Conservation (phyloP, 23 tunicate species). For the Ciona savignyi region DNA sequence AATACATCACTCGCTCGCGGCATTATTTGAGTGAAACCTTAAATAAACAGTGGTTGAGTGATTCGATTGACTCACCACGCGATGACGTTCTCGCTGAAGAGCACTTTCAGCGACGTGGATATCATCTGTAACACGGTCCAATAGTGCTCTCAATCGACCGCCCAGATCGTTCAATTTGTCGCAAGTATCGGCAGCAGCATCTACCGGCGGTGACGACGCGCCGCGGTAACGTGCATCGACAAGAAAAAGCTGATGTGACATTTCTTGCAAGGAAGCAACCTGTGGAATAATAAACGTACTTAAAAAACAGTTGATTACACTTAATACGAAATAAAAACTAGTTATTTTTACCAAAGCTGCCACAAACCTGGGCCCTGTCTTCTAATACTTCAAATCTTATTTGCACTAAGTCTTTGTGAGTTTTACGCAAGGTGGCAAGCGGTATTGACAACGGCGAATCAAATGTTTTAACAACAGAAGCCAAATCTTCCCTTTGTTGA, state of each 20-base stretch:
- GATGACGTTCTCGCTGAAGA: slow-evolving; percentile 25
- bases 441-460: slow-evolving; percentile 3
- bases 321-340: too few species aligned
- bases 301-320: too few species aligned
- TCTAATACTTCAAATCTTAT: slow-evolving; percentile 31
- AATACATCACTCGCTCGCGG: too few species aligned
- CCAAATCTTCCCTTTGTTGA: slow-evolving; percentile 1
- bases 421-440: slow-evolving; percentile 9
- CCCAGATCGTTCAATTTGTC: slow-evolving; percentile 14
- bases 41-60: background rate
- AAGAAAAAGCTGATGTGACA: slow-evolving; percentile 14
- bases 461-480: background rate
- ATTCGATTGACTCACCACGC: slow-evolving; percentile 22
- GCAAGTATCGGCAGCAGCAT: slow-evolving; percentile 36
- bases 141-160: slow-evolving; percentile 22
- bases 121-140: slow-evolving; percentile 41
- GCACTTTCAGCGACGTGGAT: slow-evolving; percentile 30
- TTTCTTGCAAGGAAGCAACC: slow-evolving; percentile 47
- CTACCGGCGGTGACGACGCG: slow-evolving; percentile 15
- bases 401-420: slow-evolving; percentile 24
- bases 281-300: background rate
- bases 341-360: too few species aligned
- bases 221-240: slow-evolving; percentile 3
- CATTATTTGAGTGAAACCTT: too few species aligned
- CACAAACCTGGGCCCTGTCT: slow-evolving; percentile 29